These are phyloP conservation scores for Chrysemys picta DNA, from an alignment of 2,113 vertebrate genomes.

Conservation along the genomic window DNA sequence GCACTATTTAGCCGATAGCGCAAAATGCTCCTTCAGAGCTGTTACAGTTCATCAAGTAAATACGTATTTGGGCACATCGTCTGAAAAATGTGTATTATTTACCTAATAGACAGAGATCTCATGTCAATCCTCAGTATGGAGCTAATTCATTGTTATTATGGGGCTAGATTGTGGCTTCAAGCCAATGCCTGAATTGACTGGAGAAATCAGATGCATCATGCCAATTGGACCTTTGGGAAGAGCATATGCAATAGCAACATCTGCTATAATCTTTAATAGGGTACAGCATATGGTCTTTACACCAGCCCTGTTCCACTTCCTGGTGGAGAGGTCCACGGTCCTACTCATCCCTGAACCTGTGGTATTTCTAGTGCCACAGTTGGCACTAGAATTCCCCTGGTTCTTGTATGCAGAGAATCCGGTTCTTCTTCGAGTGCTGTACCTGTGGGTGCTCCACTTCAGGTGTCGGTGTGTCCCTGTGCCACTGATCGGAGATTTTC, in stretches of 20 bases:
- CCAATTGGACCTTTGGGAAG: background rate
- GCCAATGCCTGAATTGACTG: background rate
- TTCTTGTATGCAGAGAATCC: background rate
- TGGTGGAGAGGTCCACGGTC: background rate
- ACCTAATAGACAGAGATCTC: conserved; percentile 13
- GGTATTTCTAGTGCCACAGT: background rate
- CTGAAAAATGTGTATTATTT: conserved; percentile 62
- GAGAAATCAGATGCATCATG: rapidly evolving
- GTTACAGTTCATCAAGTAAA: conserved; percentile 72
- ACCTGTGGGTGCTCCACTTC: no score
- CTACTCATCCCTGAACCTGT: rapidly evolving
- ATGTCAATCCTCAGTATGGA: conserved; percentile 35
- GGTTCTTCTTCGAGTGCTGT: no score
- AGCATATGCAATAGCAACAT: background rate
- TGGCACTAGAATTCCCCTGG: background rate
- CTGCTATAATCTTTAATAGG: background rate
- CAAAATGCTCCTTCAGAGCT: conserved; percentile 67
- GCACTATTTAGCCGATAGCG: conserved; percentile 64
- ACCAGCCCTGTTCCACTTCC: rapidly evolving
- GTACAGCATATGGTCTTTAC: background rate
- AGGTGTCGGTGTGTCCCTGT: no score
- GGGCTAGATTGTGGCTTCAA: background rate
- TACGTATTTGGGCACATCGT: conserved; percentile 62
- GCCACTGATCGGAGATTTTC: no score
- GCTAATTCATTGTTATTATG: conserved; percentile 29